These are phyloP conservation scores for Anthopleura sola DNA, from an alignment of 64 coral and sea anemone species.

Conservation along the genomic window DNA sequence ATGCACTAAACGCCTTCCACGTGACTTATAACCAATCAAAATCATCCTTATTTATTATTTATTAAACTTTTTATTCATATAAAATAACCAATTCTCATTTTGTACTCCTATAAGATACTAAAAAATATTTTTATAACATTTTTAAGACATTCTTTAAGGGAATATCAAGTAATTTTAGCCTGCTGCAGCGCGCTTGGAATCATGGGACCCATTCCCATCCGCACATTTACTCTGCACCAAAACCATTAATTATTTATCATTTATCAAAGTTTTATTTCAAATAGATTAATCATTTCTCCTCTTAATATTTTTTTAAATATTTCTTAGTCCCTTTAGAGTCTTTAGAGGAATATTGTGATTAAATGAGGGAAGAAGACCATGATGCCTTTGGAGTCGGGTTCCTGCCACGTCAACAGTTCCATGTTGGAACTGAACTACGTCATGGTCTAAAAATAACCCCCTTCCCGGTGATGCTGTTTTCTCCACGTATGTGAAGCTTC, in stretches of 20 bases:
- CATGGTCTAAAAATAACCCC: slow-evolving; percentile 44
- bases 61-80: neutral
- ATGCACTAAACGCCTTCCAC: neutral
- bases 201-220: too few relatives aligned
- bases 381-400: neutral
- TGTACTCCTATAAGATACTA: neutral
- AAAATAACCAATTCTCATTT: neutral
- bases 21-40: slow-evolving; percentile 13
- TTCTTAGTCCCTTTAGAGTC: neutral
- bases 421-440: slow-evolving; percentile 38
- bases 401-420: slow-evolving; percentile 65
- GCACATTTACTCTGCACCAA: neutral
- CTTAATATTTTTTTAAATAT: too few relatives aligned
- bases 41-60: neutral
- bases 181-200: too few relatives aligned
- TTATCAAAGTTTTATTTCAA: too few relatives aligned
- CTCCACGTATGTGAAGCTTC: slow-evolving; percentile 34
- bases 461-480: neutral
- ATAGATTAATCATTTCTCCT: too few relatives aligned
- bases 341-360: neutral
- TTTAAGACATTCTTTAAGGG: neutral
- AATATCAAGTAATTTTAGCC: neutral
- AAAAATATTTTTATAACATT: neutral
- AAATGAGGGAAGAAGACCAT: neutral
- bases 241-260: neutral